phyloP scores from a whole-genome alignment of 2,888 invertebrate genomes.

The Brachypterus glaber region DNA sequence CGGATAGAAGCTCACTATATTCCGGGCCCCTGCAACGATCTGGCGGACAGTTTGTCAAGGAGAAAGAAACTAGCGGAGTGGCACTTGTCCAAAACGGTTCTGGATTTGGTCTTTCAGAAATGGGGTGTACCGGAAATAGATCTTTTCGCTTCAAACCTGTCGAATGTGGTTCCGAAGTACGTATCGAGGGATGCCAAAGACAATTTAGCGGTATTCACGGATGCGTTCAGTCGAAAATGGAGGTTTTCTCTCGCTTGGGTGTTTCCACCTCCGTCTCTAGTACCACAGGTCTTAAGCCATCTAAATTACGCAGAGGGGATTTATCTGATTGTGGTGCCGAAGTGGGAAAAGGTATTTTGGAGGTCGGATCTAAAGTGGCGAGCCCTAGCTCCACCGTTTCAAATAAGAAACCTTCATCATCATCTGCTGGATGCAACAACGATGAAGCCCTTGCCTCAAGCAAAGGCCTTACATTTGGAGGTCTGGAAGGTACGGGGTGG shows the following conservation, averaged over 20 bases:
- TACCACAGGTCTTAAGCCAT: conserved; percentile 24
- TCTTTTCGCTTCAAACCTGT: conserved; percentile 17
- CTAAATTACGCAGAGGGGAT: conserved; percentile 21
- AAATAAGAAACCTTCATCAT: conserved; percentile 14
- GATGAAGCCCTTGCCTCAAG: conserved; percentile 16
- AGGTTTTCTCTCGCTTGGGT: conserved; percentile 22
- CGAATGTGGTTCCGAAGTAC: conserved; percentile 16
- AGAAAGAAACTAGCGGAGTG: conserved; percentile 14
- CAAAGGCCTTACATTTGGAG: conserved; percentile 21
- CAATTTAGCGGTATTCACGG: conserved; percentile 12
- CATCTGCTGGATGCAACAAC: conserved; percentile 16
- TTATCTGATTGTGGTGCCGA: conserved; percentile 24
- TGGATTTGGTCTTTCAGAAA: conserved; percentile 14
- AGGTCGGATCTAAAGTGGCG: conserved; percentile 26
- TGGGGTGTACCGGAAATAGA: conserved; percentile 20
- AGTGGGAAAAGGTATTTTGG: conserved; percentile 26
- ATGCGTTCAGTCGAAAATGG: conserved; percentile 21
- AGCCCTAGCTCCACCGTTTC: conserved; percentile 26
- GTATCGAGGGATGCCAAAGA: conserved; percentile 15
- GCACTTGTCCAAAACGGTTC: conserved; percentile 14
- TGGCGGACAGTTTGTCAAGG: conserved; percentile 20
- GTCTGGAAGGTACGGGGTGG: conserved; percentile 27
- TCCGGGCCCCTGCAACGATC: no score
- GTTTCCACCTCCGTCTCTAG: conserved; percentile 27
- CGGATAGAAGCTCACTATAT: no score